phyloP scores from a whole-genome alignment of 2,797 vertebrate species.

The Dicrostonyx torquatus region DNA sequence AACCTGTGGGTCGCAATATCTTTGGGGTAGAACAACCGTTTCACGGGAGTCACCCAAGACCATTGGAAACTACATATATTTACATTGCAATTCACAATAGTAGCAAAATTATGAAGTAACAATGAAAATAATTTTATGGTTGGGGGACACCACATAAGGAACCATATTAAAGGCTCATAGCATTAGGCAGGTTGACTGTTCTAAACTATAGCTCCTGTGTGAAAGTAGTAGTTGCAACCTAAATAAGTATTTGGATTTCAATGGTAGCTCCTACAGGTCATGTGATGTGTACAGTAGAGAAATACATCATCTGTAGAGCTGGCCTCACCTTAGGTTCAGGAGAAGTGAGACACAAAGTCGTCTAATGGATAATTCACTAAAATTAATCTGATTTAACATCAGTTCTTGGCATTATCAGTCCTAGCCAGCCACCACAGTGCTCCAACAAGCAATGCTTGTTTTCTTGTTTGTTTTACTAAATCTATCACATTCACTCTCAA shows the following conservation, averaged over 20 bases:
- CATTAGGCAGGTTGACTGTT: no score
- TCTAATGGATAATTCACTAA: constrained; percentile 57
- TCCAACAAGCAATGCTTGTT: neutral
- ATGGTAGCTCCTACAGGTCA: constrained; percentile 2
- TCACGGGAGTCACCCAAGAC: no score
- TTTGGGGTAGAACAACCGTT: neutral
- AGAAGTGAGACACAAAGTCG: constrained; percentile 17
- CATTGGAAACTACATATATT: neutral
- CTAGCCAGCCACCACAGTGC: neutral
- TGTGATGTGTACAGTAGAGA: constrained; percentile 38
- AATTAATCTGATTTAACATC: constrained; percentile 38
- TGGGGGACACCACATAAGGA: neutral
- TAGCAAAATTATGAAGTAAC: neutral
- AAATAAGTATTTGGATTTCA: constrained; percentile 18
- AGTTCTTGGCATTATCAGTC: neutral
- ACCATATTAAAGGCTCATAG: neutral
- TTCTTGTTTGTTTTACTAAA: constrained; percentile 29
- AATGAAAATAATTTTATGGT: neutral
- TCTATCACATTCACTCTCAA: neutral
- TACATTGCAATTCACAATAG: neutral
- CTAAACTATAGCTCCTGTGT: neutral
- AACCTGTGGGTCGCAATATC: neutral
- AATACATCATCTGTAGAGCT: constrained; percentile 7
- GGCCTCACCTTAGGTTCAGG: constrained; percentile 54
- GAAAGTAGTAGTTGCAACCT: neutral